Conservation (phyloP, 2,888 invertebrate genomes). For the Melieria crassipennis region DNA sequence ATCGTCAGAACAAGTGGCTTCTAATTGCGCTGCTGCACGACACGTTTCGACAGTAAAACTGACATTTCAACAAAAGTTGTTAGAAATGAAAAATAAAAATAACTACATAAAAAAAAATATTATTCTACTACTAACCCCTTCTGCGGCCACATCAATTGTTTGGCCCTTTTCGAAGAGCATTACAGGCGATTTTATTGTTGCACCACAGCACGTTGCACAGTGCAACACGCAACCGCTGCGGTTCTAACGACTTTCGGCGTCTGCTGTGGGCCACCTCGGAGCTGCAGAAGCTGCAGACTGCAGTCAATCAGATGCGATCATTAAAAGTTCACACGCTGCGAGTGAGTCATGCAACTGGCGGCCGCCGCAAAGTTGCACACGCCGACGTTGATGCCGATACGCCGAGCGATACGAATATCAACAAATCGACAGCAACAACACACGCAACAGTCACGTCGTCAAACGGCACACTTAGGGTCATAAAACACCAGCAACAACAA, state of each 20-base stretch:
- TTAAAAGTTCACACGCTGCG: constrained; percentile 47
- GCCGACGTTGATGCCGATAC: constrained; percentile 1
- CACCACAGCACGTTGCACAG: too few relatives aligned
- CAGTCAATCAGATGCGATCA: constrained; percentile 29
- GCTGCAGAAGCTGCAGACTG: background rate
- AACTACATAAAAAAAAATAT: background rate
- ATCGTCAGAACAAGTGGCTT: constrained; percentile 17
- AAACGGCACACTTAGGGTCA: background rate
- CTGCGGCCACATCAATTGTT: too few relatives aligned
- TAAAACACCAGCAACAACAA: constrained; percentile 3
- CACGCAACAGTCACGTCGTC: background rate
- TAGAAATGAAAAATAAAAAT: background rate
- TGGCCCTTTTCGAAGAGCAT: too few relatives aligned
- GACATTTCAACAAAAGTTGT: background rate
- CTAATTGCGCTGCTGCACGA: constrained; percentile 3
- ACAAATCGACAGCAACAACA: background rate
- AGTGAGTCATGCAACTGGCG: constrained; percentile 46
- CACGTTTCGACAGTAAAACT: constrained; percentile 33
- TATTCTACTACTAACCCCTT: too few relatives aligned
- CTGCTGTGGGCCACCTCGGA: too few relatives aligned
- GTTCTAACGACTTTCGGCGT: too few relatives aligned
- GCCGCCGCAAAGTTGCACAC: background rate
- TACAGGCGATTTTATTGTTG: too few relatives aligned
- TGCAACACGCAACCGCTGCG: too few relatives aligned
- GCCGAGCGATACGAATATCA: background rate